A percentile compares a stretch with the other conserved stretches of the same genome.
phyloP scores from a whole-genome alignment of 1,140 invertebrate genomes.

The Macrostomum lignano region DNA sequence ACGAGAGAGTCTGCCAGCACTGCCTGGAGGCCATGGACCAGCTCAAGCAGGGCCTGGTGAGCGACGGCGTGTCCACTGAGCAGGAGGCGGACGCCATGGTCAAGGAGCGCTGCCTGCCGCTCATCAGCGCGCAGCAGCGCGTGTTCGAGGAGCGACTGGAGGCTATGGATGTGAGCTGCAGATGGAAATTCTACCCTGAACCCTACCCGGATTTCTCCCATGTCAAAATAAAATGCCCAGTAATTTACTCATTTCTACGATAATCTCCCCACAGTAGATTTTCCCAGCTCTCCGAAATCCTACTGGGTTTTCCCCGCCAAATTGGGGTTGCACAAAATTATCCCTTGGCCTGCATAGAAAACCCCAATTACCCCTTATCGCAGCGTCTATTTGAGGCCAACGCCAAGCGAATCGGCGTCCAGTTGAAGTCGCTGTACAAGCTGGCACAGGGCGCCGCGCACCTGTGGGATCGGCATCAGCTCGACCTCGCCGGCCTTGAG shows the following conservation, averaged over 20 bases:
- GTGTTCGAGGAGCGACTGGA: conserved; percentile 18
- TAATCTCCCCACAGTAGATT: too few species aligned
- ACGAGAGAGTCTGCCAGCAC: too few species aligned
- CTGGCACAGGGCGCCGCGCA: conserved; percentile 22
- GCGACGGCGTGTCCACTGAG: conserved; percentile 13
- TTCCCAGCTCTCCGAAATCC: too few species aligned
- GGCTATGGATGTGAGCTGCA: too few species aligned
- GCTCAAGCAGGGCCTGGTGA: not conserved
- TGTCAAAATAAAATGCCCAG: too few species aligned
- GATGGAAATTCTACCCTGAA: not conserved
- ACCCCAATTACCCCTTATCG: too few species aligned
- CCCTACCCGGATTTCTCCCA: not conserved
- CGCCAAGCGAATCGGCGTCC: conserved; percentile 13
- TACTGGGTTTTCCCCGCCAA: too few species aligned
- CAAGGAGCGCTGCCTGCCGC: conserved; percentile 16
- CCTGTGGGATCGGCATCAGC: conserved; percentile 25
- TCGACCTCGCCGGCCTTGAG: conserved; percentile 20
- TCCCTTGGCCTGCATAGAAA: too few species aligned
- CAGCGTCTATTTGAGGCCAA: conserved; percentile 13
- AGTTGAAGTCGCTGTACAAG: conserved; percentile 19
- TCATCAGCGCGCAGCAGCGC: conserved; percentile 18
- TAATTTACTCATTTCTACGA: too few species aligned
- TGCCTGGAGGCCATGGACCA: too few species aligned
- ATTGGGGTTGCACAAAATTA: too few species aligned
- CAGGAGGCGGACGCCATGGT: conserved; percentile 12